Percentiles rank a stretch among this genome's conserved stretches.
phyloP scores from a whole-genome alignment of 2,113 vertebrate genomes.

The Tapirus terrestris region DNA sequence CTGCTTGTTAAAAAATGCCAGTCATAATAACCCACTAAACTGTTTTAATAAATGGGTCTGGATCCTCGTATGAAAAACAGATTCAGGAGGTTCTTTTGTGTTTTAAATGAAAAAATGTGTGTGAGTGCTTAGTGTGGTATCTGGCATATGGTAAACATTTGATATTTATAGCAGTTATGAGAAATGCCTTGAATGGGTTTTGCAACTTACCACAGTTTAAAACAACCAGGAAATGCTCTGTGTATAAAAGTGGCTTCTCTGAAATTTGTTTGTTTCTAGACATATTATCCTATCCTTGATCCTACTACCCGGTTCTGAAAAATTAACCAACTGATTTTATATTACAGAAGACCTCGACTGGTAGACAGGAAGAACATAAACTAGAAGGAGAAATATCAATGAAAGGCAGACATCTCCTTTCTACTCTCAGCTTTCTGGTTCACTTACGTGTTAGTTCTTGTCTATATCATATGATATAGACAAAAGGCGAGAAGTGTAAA shows the following conservation, averaged over 20 bases:
- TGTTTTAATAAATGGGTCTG: constrained; percentile 33
- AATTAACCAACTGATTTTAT: not conserved
- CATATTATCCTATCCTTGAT: not conserved
- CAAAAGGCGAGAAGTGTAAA: not conserved
- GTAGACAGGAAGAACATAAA: not conserved
- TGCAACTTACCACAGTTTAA: not conserved
- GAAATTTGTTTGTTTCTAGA: not conserved
- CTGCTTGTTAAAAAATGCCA: not conserved
- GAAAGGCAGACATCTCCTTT: not conserved
- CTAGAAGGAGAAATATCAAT: not conserved
- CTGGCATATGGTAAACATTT: not conserved
- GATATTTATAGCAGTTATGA: constrained; percentile 5
- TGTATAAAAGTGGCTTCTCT: not conserved
- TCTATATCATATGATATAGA: not conserved
- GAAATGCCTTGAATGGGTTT: constrained; percentile 23
- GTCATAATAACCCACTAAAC: not conserved
- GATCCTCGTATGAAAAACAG: constrained; percentile 31
- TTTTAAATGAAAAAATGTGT: constrained; percentile 25
- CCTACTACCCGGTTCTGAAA: not conserved
- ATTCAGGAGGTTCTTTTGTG: constrained; percentile 35
- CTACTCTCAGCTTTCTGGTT: not conserved
- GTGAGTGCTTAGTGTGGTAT: not conserved
- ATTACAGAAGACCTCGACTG: not conserved
- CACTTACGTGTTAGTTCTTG: not conserved
- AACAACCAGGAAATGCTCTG: not conserved